Base-by-base conservation (phyloP, 35 echinoderm and acorn worm species). In the Apostichopus japonicus region DNA sequence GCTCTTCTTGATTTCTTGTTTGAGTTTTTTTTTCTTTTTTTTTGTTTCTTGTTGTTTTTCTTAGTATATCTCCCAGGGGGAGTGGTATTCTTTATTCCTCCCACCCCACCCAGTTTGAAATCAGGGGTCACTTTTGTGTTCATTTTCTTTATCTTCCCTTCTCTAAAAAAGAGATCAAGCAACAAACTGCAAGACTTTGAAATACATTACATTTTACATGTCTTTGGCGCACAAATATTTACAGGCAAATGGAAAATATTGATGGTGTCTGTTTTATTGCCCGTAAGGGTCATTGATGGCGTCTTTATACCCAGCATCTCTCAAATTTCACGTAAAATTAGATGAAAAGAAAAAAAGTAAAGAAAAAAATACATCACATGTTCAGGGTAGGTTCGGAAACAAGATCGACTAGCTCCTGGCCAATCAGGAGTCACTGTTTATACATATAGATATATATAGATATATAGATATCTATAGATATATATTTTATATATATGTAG, bases 71-170 rank as follows among this genome's bases (percentile, higher is more conserved):
- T 75, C 71, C 71, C 17, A n/a, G 5, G 21, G 71, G 71, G 17
- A 75, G 71, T n/a, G 71, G 71, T 75, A 75, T 75, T 75, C 71
- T 75, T 75, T 75, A 75, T 75, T 75, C 71, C 22, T 19, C 71
- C 71, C n/a, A 75, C 71, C 71, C 71, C 71, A 75, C 71, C 71
- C 71, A 75, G 17, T 75, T 75, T 75, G 13, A n/a, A 75, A 75
- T 75, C 17, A 75, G 63, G 71, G 71, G 71, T 75, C 71, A 75
- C 71, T 75, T 75, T 75, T 23, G 16, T 75, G 15, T n/a, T 75
- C 17, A 3, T 75, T 23, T 75, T 75, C 71, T 61, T 8, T 61
- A 61, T 61, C 0, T 61, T 10, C 57, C 7, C 57, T 61, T 10
- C 8, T 13, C 0, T 2, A 11, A 61, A 57, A 8, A 61, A 61